phyloP scores from a whole-genome alignment of 2,113 vertebrate genomes.

The Rhombomys opimus region DNA sequence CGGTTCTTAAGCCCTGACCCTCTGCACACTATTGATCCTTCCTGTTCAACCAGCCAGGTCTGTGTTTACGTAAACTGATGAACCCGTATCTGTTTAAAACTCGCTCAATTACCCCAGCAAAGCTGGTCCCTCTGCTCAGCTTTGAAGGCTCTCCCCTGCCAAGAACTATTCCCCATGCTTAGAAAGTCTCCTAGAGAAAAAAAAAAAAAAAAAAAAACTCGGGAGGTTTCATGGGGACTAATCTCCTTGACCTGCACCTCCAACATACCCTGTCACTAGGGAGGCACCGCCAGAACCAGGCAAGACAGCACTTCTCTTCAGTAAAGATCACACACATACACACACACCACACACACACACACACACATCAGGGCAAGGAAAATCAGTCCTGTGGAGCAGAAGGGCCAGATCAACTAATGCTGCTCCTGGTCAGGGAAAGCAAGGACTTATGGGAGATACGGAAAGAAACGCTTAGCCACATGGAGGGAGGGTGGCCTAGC shows the following conservation, averaged over 20 bases:
- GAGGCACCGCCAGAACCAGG: rapidly evolving
- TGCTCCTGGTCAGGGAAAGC: rapidly evolving
- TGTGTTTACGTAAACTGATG: constrained; percentile 8
- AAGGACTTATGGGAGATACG: rapidly evolving
- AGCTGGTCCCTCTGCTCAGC: not conserved
- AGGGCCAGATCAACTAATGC: too few species aligned
- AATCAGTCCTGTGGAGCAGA: not conserved
- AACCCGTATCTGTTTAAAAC: constrained; percentile 47
- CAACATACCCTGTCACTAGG: rapidly evolving
- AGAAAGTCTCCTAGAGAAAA: not conserved
- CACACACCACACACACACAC: too few species aligned
- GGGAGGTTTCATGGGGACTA: not conserved
- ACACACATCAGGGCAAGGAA: not conserved
- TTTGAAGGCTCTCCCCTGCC: not conserved
- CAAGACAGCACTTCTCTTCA: rapidly evolving
- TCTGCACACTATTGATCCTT: constrained; percentile 20
- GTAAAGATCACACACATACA: not conserved
- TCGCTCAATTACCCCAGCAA: constrained; percentile 11
- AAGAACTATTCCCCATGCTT: not conserved
- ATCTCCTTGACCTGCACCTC: not conserved
- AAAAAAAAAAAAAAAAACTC: not conserved
- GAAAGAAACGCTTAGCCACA: not conserved
- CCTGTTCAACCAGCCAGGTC: not conserved
- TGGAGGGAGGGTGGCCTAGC: rapidly evolving
- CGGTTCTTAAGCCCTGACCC: not conserved